phyloP scores from a whole-genome alignment of 2,888 invertebrate species.

The Dynastes tityus region DNA sequence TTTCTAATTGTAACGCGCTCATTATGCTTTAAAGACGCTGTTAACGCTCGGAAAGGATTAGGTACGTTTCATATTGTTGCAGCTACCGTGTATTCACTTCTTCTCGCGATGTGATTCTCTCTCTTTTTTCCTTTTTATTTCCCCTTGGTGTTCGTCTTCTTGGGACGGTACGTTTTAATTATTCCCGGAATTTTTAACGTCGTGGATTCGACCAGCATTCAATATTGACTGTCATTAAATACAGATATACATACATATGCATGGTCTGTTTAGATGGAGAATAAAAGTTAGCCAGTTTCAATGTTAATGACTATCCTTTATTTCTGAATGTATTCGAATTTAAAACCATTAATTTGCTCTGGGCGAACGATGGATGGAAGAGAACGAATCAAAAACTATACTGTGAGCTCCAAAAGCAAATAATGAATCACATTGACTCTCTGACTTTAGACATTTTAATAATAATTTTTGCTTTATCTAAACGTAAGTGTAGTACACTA shows the following conservation, averaged over 20 bases:
- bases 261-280: neutral
- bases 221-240: conserved; percentile 20
- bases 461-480: no score
- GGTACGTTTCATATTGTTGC: conserved; percentile 21
- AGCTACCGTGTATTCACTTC: conserved; percentile 42
- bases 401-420: no score
- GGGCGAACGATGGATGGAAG: no score
- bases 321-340: neutral
- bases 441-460: no score
- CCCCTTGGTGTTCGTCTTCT: neutral
- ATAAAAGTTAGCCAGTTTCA: neutral
- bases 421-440: no score
- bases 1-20: conserved; percentile 50
- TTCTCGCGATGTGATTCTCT: conserved; percentile 12
- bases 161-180: conserved; percentile 36
- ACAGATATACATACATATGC: neutral
- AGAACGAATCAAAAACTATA: no score
- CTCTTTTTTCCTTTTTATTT: neutral
- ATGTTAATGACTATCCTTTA: neutral
- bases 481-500: no score
- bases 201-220: neutral
- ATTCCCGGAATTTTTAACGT: conserved; percentile 36
- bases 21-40: conserved; percentile 43
- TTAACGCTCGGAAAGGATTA: conserved; percentile 32
- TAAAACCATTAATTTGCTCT: no score